Conservation (phyloP, 2,797 vertebrate species). For the Linurgus olivaceus region DNA sequence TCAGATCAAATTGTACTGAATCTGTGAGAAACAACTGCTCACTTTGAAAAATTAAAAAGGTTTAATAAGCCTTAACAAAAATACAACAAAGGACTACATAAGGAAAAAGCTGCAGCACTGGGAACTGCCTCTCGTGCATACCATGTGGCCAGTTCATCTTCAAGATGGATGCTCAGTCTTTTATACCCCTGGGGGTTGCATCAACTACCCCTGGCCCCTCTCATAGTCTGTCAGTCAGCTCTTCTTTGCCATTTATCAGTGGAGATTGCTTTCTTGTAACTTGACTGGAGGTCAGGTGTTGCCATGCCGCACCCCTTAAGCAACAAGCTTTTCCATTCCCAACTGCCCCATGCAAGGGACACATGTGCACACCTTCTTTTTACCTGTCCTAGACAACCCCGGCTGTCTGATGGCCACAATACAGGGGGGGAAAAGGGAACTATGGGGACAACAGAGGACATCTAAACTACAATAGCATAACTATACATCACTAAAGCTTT, state of each 20-base stretch:
- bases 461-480: neutral
- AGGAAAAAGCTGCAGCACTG: neutral
- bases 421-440: no score
- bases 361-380: neutral
- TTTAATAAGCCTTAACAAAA: neutral
- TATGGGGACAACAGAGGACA: neutral
- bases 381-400: neutral
- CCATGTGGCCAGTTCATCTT: neutral
- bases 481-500: neutral
- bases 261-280: no score
- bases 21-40: no score
- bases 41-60: no score
- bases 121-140: neutral
- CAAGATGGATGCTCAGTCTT: neutral
- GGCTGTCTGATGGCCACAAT: neutral
- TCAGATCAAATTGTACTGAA: neutral
- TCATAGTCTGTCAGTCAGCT: no score
- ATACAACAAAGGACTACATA: neutral
- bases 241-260: no score
- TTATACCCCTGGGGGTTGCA: neutral
- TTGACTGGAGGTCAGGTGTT: no score
- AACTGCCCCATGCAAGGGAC: no score
- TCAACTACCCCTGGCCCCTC: no score
- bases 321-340: neutral
- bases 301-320: no score